Evolutionary conservation across 1,140 invertebrate species (phyloP), one percentile per base, ranked within the genome.

Genomic region (Copidosoma floridanum): DNA sequence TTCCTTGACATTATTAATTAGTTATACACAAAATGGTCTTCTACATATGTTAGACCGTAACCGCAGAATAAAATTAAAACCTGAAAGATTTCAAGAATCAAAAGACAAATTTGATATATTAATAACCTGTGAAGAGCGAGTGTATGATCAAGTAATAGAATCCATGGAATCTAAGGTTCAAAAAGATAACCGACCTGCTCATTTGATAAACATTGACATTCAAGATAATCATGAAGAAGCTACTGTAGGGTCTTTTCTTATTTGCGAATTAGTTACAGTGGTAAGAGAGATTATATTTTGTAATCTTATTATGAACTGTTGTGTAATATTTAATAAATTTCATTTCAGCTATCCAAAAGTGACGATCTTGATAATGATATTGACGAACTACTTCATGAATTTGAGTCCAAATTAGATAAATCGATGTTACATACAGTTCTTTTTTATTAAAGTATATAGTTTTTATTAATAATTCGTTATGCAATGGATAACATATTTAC

Each of bases 151-250:
- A 84, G 89, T 91, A 18, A 85, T 90, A 37, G 86, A 90, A 76
- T 89, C 84, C 74, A 89, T 90, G 85, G 87, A 89, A 65, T 85
- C 83, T 18, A 84, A 84, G 72, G 82, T 83, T 37, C 89, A 89
- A 2, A 83, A 86, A 53, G 85, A 88, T 59, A 93, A 91, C 78
- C 87, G 90, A 53, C 90, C 93, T 8, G 94, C 94, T 1, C 98
- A 99, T 83, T 86, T 99, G 12, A 92, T 99, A 24, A 99, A 99
- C 78, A 91, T 99, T 67, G 97, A 99, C 73, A 98, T 99, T 74
- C 94, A 96, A 78, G 98, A 99, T 83, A 99, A 99, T 80, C 95
- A 99, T 62, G 97, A 99, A 82, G 98, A 99, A 78, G 97, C 97
- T 0, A 97, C 97, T n/a, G 90, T 99, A 72, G 98, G 98, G 61